These are phyloP conservation scores for Zelleria hepariella DNA, from an alignment of 2,888 invertebrate genomes.

Conservation along the genomic window DNA sequence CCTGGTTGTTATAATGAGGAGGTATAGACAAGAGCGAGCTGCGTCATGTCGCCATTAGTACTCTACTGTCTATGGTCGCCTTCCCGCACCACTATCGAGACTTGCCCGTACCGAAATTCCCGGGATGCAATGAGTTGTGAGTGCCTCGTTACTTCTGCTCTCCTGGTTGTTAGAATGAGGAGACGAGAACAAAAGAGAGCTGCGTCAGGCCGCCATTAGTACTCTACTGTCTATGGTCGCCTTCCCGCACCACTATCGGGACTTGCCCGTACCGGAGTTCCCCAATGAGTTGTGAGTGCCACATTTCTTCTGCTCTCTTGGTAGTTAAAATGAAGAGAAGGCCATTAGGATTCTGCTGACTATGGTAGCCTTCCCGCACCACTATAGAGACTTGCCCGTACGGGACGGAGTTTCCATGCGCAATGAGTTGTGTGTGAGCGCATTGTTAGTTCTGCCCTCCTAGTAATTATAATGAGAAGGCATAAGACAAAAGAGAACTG, in stretches of 20 bases:
- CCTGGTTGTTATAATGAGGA: no score
- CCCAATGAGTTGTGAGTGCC: slow-evolving; percentile 63
- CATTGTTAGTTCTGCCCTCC: background rate
- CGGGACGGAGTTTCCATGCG: slow-evolving; percentile 76
- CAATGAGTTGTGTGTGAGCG: slow-evolving; percentile 54
- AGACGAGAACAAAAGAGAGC: slow-evolving; percentile 82
- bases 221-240: slow-evolving; percentile 91
- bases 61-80: slow-evolving; percentile 90
- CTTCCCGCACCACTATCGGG: slow-evolving; percentile 93
- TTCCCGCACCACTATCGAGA: slow-evolving; percentile 94
- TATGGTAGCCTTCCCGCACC: slow-evolving; percentile 91
- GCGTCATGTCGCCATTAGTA: slow-evolving; percentile 91
- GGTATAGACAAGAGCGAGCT: slow-evolving; percentile 82
- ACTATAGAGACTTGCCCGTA: slow-evolving; percentile 85
- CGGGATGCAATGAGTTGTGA: slow-evolving; percentile 69
- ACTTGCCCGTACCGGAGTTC: slow-evolving; percentile 79
- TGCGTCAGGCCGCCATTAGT: slow-evolving; percentile 93
- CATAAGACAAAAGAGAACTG: slow-evolving; percentile 84
- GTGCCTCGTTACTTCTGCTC: slow-evolving; percentile 16
- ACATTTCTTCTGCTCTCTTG: background rate
- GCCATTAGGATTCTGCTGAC: slow-evolving; percentile 81
- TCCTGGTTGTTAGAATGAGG: no score
- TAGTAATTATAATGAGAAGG: no score
- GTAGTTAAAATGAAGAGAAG: background rate
- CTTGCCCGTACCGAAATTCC: slow-evolving; percentile 79